Percentiles rank a stretch among this genome's conserved stretches.
Conservation (phyloP, 2,797 vertebrate genomes). For the Molothrus aeneus region DNA sequence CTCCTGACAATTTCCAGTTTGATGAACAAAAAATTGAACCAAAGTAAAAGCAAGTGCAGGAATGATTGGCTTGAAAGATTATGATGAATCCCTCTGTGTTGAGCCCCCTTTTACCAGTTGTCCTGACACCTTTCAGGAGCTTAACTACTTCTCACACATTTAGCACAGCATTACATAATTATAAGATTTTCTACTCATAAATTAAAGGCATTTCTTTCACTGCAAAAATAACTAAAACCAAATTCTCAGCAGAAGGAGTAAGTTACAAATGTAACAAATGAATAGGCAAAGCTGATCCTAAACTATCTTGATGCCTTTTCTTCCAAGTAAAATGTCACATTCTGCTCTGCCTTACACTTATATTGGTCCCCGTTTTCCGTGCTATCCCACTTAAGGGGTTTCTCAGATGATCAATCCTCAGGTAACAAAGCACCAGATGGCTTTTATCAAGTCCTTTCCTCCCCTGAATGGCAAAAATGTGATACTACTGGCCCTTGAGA, state of each 20-base stretch:
- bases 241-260: not conserved
- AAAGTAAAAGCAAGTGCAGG: not conserved
- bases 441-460: not conserved
- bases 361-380: not conserved
- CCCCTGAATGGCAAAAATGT: not conserved
- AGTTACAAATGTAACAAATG: not conserved
- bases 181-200: not conserved
- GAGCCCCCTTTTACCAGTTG: not conserved
- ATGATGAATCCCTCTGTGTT: not conserved
- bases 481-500: not conserved
- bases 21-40: constrained; percentile 1
- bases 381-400: not conserved
- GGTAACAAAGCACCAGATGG: not conserved
- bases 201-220: not conserved
- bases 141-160: not conserved
- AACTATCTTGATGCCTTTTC: not conserved
- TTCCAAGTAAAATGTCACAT: not conserved
- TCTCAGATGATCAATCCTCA: not conserved
- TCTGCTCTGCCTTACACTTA: not conserved
- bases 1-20: constrained; percentile 8
- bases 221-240: not conserved
- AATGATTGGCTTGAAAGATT: not conserved
- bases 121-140: not conserved
- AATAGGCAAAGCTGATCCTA: not conserved
- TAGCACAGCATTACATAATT: not conserved